Evolutionary conservation across 2,888 invertebrate species (phyloP).

Genomic region (Thera obeliscata): DNA sequence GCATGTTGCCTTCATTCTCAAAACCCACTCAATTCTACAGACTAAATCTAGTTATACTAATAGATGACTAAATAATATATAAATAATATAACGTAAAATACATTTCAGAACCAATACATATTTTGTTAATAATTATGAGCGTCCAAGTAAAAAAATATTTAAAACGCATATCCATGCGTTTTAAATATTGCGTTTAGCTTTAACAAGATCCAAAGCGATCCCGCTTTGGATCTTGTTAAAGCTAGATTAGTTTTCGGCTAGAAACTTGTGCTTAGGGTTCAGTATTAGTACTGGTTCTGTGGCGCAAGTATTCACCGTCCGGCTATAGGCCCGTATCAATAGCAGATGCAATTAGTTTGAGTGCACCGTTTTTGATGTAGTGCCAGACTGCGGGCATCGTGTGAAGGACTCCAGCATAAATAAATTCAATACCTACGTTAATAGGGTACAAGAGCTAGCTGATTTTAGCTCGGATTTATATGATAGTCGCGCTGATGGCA

Average conservation of each 20-base stretch:
- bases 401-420: conserved; percentile 65
- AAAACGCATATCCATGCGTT: no score
- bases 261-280: conserved; percentile 2
- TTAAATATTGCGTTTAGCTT: no score
- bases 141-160: no score
- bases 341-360: conserved; percentile 82
- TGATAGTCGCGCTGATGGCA: conserved; percentile 25
- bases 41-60: no score
- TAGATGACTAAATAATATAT: no score
- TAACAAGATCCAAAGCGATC: no score
- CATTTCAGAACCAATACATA: no score
- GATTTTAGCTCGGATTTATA: conserved; percentile 50
- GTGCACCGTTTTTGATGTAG: conserved; percentile 83
- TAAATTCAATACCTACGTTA: conserved; percentile 59
- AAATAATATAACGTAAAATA: no score
- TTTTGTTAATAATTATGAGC: no score
- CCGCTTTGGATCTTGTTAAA: no score
- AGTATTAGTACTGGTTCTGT: conserved; percentile 7
- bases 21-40: background rate
- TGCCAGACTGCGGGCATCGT: conserved; percentile 64
- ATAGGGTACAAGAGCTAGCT: conserved; percentile 52
- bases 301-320: conserved; percentile 55
- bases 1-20: background rate
- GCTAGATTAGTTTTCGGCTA: background rate
- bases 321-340: conserved; percentile 69